Base-by-base conservation (phyloP, 2,113 vertebrate genomes). In the Ophthalmotilapia sp. region DNA sequence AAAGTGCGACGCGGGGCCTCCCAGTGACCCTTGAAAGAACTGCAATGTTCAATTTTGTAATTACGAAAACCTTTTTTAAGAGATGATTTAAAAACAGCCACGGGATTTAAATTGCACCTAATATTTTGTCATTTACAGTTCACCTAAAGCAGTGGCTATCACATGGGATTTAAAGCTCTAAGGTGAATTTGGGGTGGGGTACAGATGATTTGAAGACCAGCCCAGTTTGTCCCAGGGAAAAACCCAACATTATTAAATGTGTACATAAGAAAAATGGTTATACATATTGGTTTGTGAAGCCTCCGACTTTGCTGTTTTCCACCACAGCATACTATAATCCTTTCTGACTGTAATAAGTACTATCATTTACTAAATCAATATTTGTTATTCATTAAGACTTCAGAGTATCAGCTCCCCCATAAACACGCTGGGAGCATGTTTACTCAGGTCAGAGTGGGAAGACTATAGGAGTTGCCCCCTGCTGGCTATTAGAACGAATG, bases 21-120 rank as follows among this genome's bases (percentile, higher is more conserved):
- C 65, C n/a, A 42, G 70, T 75, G 42, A 29, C 14, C 42, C 21
- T 26, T 23, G 0, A 10, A 73, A 26, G 68, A 14, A 26, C 21
- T 73, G 40, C 14, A 73, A 40, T 68, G 19, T 73, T 23, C 21
- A 68, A 40, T 68, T 9, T 68, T 68, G 36, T 38, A 40, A 14
- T 68, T 21, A 40, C 36, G 0, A 68, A 23, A 21, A 19, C 58
- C 0, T 40, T 40, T 38, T 23, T 68, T 40, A 29, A 47, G 21
- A 10, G 9, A 75, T 75, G 40, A 29, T 29, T 29, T 47, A 17
- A 42, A 73, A 40, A 40, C 6, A 73, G 0, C 0, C 38, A 10
- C 0, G 2, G 13, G 9, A 17, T 45, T 45, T 45, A 47, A 45
- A 73, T 26, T 45, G 8, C 40, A 17, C 13, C 21, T 29, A 10